Evolutionary conservation across 2,888 invertebrate genomes (phyloP), one percentile per base, ranked within the genome.

Genomic region (Elaeidobius kamerunicus): DNA sequence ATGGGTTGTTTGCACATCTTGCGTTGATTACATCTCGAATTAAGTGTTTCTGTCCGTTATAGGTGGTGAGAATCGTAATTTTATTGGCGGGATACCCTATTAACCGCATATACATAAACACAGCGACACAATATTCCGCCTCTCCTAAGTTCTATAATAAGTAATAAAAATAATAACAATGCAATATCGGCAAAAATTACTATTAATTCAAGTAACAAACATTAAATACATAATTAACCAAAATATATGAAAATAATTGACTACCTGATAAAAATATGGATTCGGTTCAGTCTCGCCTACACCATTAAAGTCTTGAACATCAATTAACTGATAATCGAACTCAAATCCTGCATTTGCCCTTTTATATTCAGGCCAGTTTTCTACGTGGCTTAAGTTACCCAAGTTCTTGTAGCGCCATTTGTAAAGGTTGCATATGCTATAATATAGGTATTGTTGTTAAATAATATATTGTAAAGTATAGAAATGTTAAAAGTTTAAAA

Each of bases 1-100:
- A 78, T 0, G 96, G 93, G 77, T 99, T 99, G 56, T 86, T 86
- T 1, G 91, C 91, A 73, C 98, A 99, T 45, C 98, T 80, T 32
- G 87, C 86, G 69, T 91, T 88, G 52, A 99, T 88, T 4, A 99
- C 96, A 73, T 99, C 99, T 1, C 97, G 78, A 35, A 99, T 91
- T 44, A 99, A 80, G 74, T 97, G 95, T 69, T 99, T 99, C 74
- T 99, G 98, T 1, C 99, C 99, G 72, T 99, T 99, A 73, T 99
- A 99, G 0, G 99, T 99, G 1, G 99, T 99, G 39, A 99, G 78
- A 63, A 99, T 96, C 19, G 98, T 95, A 61, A 99, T 94, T 74
- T 94, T 93, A 55, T 91, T 88, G 0, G 97, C 91, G 0, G 98
- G 94, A 80, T 98, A 99, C 0, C 98, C 98, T 28, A 97, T 75